phyloP scores from a whole-genome alignment of 2,888 invertebrate species.

The Sphaerolaimus hirsutus region DNA sequence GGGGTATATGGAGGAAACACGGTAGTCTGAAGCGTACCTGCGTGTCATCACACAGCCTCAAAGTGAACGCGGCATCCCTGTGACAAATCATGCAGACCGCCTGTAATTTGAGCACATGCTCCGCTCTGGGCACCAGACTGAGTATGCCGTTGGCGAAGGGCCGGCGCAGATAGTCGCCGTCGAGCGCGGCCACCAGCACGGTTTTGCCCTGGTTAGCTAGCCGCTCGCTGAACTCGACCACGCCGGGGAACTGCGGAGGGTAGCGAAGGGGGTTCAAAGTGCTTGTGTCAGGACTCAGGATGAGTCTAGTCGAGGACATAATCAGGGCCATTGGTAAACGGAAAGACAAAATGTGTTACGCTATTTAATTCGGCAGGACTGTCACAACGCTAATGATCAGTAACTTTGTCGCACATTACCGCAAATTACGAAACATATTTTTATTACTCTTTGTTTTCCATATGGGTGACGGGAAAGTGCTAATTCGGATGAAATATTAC shows the following conservation, averaged over 20 bases:
- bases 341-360: no score
- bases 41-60: slow-evolving; percentile 30
- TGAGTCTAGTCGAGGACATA: no score
- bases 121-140: slow-evolving; percentile 33
- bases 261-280: no score
- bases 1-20: background rate
- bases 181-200: slow-evolving; percentile 38
- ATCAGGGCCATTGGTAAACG: no score
- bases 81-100: slow-evolving; percentile 36
- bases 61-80: slow-evolving; percentile 34
- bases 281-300: no score
- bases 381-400: no score
- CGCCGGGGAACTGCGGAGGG: slow-evolving; percentile 36
- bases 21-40: slow-evolving; percentile 19
- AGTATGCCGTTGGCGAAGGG: slow-evolving; percentile 30
- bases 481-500: no score
- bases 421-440: no score
- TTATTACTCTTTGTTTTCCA: no score
- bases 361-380: no score
- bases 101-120: slow-evolving; percentile 33
- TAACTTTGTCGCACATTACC: no score
- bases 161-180: slow-evolving; percentile 36
- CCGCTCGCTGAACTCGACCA: slow-evolving; percentile 31
- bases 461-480: no score
- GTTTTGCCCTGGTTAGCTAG: slow-evolving; percentile 36